Base-by-base conservation (phyloP, 2,113 vertebrate species). In the Natator depressus region DNA sequence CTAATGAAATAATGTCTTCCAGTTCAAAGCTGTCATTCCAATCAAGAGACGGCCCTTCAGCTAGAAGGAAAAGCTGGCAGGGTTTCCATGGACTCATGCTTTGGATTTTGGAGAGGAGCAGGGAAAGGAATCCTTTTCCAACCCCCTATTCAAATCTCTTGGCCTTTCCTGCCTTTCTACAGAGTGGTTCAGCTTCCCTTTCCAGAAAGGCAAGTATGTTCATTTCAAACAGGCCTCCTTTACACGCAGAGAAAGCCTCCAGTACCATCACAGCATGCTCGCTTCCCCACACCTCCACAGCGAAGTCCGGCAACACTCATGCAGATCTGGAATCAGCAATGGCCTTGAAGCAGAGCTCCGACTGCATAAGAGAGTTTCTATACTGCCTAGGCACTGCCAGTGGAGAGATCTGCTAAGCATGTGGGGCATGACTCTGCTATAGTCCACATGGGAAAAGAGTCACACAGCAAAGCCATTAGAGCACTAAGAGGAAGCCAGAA, bases 1-100 rank as follows among this genome's bases (percentile, higher is more conserved):
- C 96, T 98, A 98, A 98, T 98, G 96, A 98, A 98, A 98, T 98
- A 97, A 98, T 96, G 93, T 98, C 97, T 97, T 98, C 96, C 96
- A 97, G 95, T 98, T 98, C 97, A 98, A 98, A 98, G 96, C 97
- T 98, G 98, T 98, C 98, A 97, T 95, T 97, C 91, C 93, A 96
- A 97, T 97, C 97, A 96, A 88, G 84, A 98, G 97, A 93, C 82
- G 72, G 90, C 94, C 95, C 97, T 96, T 98, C 96, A 97, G 95
- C 93, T 88, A 86, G 89, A 89, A 97, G 94, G 95, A 97, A 97
- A 96, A 97, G 94, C 94, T 97, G 94, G 94, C 95, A 96, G 96
- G 91, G 95, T 97, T 97, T 97, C 92, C 93, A 96, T 80, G 92
- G 82, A 88, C 93, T 93, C 82, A 86, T 76, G 86, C 85, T 93